A percentile compares a stretch with the other conserved stretches of the same genome.
These are phyloP conservation scores for Bombyx mandarina DNA, from an alignment of 1,140 invertebrate species.

Conservation along the genomic window DNA sequence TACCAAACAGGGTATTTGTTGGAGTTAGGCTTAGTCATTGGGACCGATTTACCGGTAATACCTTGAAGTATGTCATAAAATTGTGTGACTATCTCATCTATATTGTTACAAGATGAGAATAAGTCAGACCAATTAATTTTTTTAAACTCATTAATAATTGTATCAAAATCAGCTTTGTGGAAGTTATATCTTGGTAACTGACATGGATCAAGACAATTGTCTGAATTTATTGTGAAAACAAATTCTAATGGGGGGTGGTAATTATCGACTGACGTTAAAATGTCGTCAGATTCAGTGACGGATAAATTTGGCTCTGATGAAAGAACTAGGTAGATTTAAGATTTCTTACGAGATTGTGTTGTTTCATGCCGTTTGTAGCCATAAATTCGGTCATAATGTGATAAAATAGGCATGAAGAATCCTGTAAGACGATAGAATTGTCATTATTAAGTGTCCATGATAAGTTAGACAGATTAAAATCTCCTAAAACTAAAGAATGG, in stretches of 20 bases:
- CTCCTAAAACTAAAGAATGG: slow-evolving; percentile 3
- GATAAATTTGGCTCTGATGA: not conserved
- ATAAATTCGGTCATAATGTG: not conserved
- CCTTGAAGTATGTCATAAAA: slow-evolving; percentile 2
- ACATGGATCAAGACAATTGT: not conserved
- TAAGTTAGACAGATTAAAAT: slow-evolving; percentile 9
- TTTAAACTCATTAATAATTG: not conserved
- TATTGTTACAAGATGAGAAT: not conserved
- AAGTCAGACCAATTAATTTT: slow-evolving; percentile 2
- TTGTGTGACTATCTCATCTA: slow-evolving; percentile 1
- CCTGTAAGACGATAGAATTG: not conserved
- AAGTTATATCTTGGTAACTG: not conserved
- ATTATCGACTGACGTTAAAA: too few relatives aligned
- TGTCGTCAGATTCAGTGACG: too few relatives aligned
- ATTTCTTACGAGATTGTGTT: slow-evolving; percentile 1
- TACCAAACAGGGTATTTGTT: slow-evolving; percentile 1
- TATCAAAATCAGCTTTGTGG: not conserved
- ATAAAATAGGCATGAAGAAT: not conserved
- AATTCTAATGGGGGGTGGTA: not conserved
- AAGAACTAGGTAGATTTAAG: not conserved
- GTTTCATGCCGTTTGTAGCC: not conserved
- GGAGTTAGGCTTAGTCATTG: not conserved
- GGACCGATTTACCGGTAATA: not conserved
- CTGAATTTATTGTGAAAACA: not conserved
- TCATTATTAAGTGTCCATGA: not conserved